A percentile compares a stretch with the other conserved stretches of the same genome.
These are phyloP conservation scores for Daboia siamensis DNA, from an alignment of 2,113 vertebrate genomes.

Conservation along the genomic window DNA sequence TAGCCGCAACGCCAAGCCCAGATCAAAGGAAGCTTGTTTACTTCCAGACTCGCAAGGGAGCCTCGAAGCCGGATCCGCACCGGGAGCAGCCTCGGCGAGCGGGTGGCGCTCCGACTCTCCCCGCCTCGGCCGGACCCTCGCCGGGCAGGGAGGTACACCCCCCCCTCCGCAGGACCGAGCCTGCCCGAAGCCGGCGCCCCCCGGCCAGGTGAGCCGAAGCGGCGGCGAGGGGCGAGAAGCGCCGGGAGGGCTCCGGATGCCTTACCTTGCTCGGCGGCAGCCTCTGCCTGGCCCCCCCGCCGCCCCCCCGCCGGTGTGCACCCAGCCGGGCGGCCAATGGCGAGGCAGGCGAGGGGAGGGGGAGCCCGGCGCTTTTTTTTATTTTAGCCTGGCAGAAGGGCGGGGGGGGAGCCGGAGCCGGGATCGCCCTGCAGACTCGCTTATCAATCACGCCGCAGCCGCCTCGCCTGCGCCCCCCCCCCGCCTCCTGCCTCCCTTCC, in stretches of 20 bases:
- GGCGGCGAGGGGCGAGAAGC: neutral
- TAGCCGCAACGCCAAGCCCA: neutral
- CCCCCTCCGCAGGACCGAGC: too few species aligned
- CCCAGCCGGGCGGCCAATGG: constrained; percentile 43
- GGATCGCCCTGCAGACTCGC: constrained; percentile 64
- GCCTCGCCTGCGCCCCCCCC: neutral
- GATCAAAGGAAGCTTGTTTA: neutral
- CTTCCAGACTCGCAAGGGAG: neutral
- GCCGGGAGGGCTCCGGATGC: constrained; percentile 12
- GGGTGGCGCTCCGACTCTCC: too few species aligned
- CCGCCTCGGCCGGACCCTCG: too few species aligned
- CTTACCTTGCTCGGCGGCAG: constrained; percentile 51
- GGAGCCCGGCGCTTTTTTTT: constrained; percentile 76
- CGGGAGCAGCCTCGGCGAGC: too few species aligned
- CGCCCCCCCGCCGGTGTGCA: constrained; percentile 10
- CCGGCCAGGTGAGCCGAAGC: too few species aligned
- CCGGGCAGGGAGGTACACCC: too few species aligned
- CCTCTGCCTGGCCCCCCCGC: constrained; percentile 7
- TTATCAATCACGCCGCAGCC: constrained; percentile 36
- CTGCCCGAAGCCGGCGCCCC: neutral
- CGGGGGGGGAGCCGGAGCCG: constrained; percentile 36
- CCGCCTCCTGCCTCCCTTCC: neutral
- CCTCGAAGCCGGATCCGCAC: neutral
- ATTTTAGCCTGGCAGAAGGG: constrained; percentile 63
- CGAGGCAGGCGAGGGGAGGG: constrained; percentile 60